Evolutionary conservation across 1,140 invertebrate species (phyloP).

Genomic region (Parasteatoda tepidariorum): DNA sequence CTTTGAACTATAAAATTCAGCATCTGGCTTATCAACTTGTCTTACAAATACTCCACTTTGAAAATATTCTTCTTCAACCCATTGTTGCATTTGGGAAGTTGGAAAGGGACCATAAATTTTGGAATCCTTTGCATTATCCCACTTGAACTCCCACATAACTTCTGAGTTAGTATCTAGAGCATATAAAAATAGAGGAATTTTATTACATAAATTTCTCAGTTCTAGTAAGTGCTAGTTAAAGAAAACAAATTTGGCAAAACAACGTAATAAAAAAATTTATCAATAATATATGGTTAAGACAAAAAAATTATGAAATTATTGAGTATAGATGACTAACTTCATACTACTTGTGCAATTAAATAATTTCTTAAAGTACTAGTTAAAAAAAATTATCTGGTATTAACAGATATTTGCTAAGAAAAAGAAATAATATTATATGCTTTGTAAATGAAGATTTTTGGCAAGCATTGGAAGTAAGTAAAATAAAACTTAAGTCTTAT

Average conservation of each 20-base stretch:
- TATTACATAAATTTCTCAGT: background rate
- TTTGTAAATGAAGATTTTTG: no score
- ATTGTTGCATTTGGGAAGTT: slow-evolving; percentile 87
- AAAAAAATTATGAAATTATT: no score
- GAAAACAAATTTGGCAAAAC: background rate
- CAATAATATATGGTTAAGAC: no score
- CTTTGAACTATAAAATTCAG: slow-evolving; percentile 86
- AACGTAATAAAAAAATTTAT: background rate
- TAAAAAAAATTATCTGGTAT: no score
- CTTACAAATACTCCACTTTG: slow-evolving; percentile 86
- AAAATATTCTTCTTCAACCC: slow-evolving; percentile 87
- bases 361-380: no score
- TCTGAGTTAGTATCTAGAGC: slow-evolving; percentile 65
- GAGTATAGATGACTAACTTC: no score
- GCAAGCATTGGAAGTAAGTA: no score
- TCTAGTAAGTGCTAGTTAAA: no score
- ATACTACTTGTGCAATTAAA: no score
- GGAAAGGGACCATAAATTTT: slow-evolving; percentile 86
- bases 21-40: slow-evolving; percentile 78
- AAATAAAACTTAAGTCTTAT: no score
- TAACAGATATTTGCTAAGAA: no score
- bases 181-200: slow-evolving; percentile 8
- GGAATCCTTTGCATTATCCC: slow-evolving; percentile 81
- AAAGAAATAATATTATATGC: no score
- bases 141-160: slow-evolving; percentile 92